These are phyloP conservation scores for Drosophila aff. DNA, from an alignment of 1,140 invertebrate genomes.

Conservation along the genomic window DNA sequence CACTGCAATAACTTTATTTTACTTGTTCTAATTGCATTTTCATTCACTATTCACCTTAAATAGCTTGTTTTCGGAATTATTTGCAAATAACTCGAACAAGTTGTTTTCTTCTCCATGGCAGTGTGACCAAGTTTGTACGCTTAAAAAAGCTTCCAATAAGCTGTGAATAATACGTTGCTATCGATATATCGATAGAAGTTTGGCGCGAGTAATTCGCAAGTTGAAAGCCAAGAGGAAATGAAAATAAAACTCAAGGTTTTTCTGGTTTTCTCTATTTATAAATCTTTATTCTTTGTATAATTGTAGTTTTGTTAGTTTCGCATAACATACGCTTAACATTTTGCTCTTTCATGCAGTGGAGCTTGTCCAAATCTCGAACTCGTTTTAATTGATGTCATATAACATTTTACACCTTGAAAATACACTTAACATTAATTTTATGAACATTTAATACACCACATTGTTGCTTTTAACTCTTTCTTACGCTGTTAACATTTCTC, in stretches of 20 bases:
- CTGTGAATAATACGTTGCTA: neutral
- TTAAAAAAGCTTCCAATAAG: neutral
- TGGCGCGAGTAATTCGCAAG: neutral
- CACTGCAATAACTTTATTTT: conserved; percentile 24
- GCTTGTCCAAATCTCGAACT: conserved; percentile 66
- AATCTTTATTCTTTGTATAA: conserved; percentile 82
- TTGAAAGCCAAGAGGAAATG: neutral
- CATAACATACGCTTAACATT: conserved; percentile 79
- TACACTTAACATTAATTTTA: conserved; percentile 59
- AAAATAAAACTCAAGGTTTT: neutral
- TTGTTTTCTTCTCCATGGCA: conserved; percentile 20
- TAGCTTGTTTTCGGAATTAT: conserved; percentile 51
- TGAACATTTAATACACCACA: conserved; percentile 67
- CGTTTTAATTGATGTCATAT: conserved; percentile 63
- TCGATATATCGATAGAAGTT: conserved; percentile 15
- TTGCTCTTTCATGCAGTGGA: conserved; percentile 57
- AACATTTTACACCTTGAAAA: conserved; percentile 65
- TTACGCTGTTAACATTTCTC: conserved; percentile 50
- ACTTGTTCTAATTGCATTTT: neutral
- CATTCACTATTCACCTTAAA: conserved; percentile 59
- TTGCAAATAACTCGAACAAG: conserved; percentile 19
- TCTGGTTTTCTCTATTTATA: conserved; percentile 69
- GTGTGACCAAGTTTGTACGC: neutral
- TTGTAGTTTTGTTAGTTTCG: conserved; percentile 80
- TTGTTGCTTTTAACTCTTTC: conserved; percentile 53